A percentile compares a stretch with the other conserved stretches of the same genome.
These are phyloP conservation scores for Gerris buenoi DNA, from an alignment of 1,140 invertebrate species.

Conservation along the genomic window DNA sequence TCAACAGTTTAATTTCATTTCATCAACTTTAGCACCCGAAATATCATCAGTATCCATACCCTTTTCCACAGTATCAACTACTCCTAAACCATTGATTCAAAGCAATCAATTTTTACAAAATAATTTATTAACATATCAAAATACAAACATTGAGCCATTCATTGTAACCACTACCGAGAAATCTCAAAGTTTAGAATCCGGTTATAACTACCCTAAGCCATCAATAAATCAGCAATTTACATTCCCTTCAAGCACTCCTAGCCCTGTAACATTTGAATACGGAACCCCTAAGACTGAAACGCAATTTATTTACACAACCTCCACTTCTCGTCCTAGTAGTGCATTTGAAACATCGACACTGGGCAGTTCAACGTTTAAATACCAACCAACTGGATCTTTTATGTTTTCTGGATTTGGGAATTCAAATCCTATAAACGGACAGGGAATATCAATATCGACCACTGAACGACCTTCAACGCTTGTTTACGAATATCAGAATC, in stretches of 20 bases:
- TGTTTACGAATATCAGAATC: not conserved
- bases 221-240: not conserved
- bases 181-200: not conserved
- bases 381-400: not conserved
- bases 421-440: not conserved
- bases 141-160: not conserved
- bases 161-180: not conserved
- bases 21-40: not conserved
- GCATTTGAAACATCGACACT: not conserved
- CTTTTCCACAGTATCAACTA: not conserved
- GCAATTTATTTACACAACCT: not conserved
- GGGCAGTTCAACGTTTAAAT: not conserved
- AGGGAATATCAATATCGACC: not conserved
- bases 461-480: not conserved
- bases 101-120: not conserved
- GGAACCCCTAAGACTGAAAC: not conserved
- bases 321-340: not conserved
- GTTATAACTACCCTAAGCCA: not conserved
- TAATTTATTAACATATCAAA: not conserved
- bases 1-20: not conserved
- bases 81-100: not conserved
- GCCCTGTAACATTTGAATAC: not conserved
- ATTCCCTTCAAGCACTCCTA: not conserved
- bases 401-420: not conserved
- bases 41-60: not conserved